Percentiles rank a stretch among this genome's conserved stretches.
phyloP scores from a whole-genome alignment of 2,113 vertebrate species.

The Anguilla rostrata region DNA sequence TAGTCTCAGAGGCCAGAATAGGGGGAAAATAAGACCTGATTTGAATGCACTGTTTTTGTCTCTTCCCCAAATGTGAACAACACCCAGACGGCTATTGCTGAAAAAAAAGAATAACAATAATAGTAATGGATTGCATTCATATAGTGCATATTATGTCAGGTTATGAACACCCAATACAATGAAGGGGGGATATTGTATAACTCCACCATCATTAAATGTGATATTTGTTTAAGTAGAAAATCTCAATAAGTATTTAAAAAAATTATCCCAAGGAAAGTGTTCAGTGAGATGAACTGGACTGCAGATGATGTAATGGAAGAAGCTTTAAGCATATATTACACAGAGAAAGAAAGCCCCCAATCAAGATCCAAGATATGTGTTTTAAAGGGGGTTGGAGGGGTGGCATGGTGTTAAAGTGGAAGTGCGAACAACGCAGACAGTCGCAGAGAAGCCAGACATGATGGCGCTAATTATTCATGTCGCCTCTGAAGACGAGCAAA shows the following conservation, averaged over 20 bases:
- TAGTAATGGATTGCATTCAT: neutral
- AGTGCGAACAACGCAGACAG: slow-evolving; percentile 16
- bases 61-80: neutral
- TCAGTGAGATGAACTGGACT: neutral
- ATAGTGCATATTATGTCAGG: neutral
- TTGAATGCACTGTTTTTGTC: neutral
- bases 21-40: too few relatives aligned
- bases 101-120: neutral
- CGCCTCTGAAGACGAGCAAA: slow-evolving; percentile 65
- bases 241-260: neutral
- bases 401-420: neutral
- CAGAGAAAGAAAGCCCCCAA: neutral
- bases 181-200: neutral
- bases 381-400: neutral
- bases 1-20: neutral
- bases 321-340: neutral
- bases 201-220: neutral
- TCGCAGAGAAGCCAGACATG: slow-evolving; percentile 39
- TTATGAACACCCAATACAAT: neutral
- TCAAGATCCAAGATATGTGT: neutral
- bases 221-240: neutral
- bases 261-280: neutral
- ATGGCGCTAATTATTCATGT: slow-evolving; percentile 65
- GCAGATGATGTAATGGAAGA: neutral
- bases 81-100: neutral